phyloP scores from a whole-genome alignment of 2,797 vertebrate species.

The Pseudochirops corinnae region DNA sequence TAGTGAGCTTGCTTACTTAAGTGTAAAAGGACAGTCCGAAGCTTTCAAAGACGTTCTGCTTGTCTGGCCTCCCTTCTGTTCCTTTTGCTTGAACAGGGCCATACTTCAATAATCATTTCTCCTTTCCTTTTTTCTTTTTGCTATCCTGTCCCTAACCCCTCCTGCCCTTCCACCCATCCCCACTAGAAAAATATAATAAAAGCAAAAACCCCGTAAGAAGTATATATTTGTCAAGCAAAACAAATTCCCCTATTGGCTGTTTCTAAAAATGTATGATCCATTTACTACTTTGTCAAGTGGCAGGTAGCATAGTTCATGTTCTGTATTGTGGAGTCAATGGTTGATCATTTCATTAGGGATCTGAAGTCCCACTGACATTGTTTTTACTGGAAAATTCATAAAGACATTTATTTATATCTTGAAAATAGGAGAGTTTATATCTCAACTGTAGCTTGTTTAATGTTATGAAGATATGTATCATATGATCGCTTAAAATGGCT shows the following conservation, averaged over 20 bases:
- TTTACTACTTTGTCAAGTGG: too few species aligned
- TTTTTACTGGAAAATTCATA: not conserved
- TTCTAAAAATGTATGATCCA: not conserved
- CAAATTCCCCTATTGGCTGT: not conserved
- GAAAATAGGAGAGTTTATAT: not conserved
- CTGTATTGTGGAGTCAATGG: not conserved
- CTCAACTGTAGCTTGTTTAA: constrained; percentile 76
- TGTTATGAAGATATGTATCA: constrained; percentile 79
- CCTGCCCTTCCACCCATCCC: not conserved
- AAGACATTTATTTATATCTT: not conserved
- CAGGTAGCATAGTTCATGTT: not conserved
- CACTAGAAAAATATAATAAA: not conserved
- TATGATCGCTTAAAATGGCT: constrained; percentile 75
- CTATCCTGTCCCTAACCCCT: not conserved
- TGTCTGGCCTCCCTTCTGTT: not conserved
- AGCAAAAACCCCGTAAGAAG: not conserved
- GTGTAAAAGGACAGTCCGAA: not conserved
- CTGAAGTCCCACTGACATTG: not conserved
- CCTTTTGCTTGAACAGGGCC: not conserved
- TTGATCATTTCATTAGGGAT: not conserved
- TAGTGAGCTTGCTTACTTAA: not conserved
- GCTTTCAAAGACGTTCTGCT: not conserved
- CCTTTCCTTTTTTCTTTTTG: not conserved
- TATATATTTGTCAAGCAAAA: not conserved
- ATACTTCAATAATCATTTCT: not conserved